Evolutionary conservation across 1,140 invertebrate species (phyloP), one percentile per base, ranked within the genome.

Genomic region (Zophobas morio): DNA sequence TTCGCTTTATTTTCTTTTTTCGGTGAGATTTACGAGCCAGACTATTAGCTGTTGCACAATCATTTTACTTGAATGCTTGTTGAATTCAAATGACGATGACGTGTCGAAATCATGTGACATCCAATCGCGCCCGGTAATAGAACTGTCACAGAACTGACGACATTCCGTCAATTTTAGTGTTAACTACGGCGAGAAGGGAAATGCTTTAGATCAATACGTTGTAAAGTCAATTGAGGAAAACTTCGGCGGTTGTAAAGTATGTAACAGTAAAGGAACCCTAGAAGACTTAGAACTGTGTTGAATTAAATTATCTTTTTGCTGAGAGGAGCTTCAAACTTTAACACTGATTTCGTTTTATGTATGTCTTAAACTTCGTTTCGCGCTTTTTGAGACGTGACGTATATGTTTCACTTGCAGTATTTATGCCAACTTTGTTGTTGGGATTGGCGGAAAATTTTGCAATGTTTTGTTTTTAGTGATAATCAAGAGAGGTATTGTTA

Each of bases 71-170:
- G 36, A 1, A n/a, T 20, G 39, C 2, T 42, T 40, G 32, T n/a
- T 73, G 49, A 56, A 73, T 56, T 73, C 47, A 40, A 54, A 73
- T 51, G 70, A 72, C 47, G 70, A 37, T 42, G 71, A 73, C 49
- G 46, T 56, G 71, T 73, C 71, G 71, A 47, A 73, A 73, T 73
- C 71, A 73, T 40, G 6, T 39, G 71, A 73, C 71, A 73, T 73
- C 71, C 71, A 73, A 73, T 73, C 39, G 71, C 35, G 49, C 51
- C 54, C 46, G 39, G 71, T 54, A 73, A 73, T 73, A 73, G 71
- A 73, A 32, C 49, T 73, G 71, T 73, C 71, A 73, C 71, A 73
- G 35, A 42, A 54, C 71, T 73, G 54, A 33, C 71, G 71, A 37
- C 54, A 73, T 73, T 56, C 36, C 54, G 71, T 73, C 71, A 73